Evolutionary conservation across 1,140 invertebrate species (phyloP), one percentile per base, ranked within the genome.

Genomic region (Protaetia brevitarsis): DNA sequence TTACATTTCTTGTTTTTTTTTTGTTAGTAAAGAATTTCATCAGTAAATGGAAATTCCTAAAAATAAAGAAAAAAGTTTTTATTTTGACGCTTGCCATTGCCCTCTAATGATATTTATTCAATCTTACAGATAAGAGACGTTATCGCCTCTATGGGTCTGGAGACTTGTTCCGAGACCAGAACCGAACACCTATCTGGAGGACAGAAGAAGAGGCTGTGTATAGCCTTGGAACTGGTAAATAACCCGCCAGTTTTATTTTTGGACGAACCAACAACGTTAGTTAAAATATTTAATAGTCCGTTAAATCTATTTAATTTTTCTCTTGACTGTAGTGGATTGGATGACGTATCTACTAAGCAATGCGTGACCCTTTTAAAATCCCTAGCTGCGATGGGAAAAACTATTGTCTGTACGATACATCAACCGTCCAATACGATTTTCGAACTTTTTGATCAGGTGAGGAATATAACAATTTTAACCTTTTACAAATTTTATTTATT

Each of bases 221-320:
- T 97, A 13, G 94, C 94, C 1, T 80, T 96, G 34, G 95, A 97
- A 79, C 82, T 98, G 16, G 87, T 97, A 8, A 94, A 94, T 78
- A 96, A 97, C 81, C 95, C 95, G 4, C 92, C 94, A 0, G 85
- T 92, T 1, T 83, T 92, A 78, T 92, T 91, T 73, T 77, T 92
- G 21, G 91, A 93, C 75, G 91, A 93, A 76, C 91, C 91, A 2
- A 92, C 90, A 3, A 91, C 89, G 88, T 89, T 76, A 84, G 83
- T 81, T 64, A 21, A 11, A 29, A 6, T 29, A 59, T 59, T 23
- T 56, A 56, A 23, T 3, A 23, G 11, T 11, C 5, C 16, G 11
- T 56, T 8, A 56, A 4, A 45, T 45, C n/a, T 3, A 63, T 36
- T 27, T 45, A 31, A n/a, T n/a, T 56, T 64, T 23, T 7, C 4